Evolutionary conservation across 1,140 invertebrate species (phyloP).

Genomic region (Solen grandis): DNA sequence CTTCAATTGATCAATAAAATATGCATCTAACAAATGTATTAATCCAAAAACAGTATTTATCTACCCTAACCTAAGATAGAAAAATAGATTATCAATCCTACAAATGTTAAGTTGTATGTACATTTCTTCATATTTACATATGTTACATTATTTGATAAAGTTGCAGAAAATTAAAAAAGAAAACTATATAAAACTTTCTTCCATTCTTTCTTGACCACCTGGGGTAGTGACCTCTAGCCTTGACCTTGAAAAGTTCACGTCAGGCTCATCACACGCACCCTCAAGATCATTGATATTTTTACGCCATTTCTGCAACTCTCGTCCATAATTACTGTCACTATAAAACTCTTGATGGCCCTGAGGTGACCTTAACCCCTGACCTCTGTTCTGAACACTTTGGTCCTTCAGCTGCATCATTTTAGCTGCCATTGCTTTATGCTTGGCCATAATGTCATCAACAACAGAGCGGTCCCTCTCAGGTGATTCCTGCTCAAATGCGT

Average conservation of each 20-base stretch:
- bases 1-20: too few species aligned
- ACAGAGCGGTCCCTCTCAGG: slow-evolving; percentile 3
- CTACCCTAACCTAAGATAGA: too few species aligned
- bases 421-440: slow-evolving; percentile 45
- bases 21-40: too few species aligned
- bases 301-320: slow-evolving; percentile 40
- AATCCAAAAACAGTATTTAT: too few species aligned
- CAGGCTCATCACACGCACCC: slow-evolving; percentile 5
- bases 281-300: slow-evolving; percentile 50
- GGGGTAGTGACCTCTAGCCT: slow-evolving; percentile 19
- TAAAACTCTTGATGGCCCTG: too few species aligned
- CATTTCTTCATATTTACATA: too few species aligned
- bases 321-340: slow-evolving; percentile 38
- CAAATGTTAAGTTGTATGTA: too few species aligned
- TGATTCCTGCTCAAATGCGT: slow-evolving; percentile 43
- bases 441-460: slow-evolving; percentile 35
- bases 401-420: slow-evolving; percentile 14
- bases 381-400: slow-evolving; percentile 16
- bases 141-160: too few species aligned
- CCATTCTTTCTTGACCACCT: slow-evolving; percentile 14
- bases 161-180: too few species aligned
- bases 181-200: slow-evolving; percentile 52
- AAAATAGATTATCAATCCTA: too few species aligned
- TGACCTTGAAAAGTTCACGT: slow-evolving; percentile 35
- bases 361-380: not conserved